Percentiles rank a stretch among this genome's conserved stretches.
These are phyloP conservation scores for Aphidoletes aphidimyza DNA, from an alignment of 2,888 invertebrate species.

Conservation along the genomic window DNA sequence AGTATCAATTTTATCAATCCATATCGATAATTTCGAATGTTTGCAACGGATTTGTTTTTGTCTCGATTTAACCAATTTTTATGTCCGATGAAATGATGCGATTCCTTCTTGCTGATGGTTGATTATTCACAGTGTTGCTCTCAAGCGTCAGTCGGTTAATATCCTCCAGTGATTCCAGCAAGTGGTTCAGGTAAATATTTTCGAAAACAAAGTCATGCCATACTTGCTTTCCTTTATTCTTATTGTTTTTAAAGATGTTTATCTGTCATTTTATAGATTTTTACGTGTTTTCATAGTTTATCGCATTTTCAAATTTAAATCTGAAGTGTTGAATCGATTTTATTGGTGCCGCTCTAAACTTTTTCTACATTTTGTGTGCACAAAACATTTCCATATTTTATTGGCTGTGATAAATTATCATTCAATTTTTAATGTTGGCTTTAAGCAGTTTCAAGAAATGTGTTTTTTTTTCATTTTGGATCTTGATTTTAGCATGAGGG, in stretches of 20 bases:
- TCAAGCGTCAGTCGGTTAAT: no score
- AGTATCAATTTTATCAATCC: slow-evolving; percentile 39
- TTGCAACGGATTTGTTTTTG: slow-evolving; percentile 36
- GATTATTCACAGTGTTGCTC: background rate
- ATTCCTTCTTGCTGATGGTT: background rate
- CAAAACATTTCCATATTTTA: background rate
- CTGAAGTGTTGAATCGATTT: slow-evolving; percentile 39
- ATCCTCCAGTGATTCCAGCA: background rate
- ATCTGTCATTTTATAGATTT: background rate
- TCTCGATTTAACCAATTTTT: background rate
- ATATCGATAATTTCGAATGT: slow-evolving; percentile 36
- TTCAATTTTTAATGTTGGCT: background rate
- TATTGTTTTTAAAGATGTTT: slow-evolving; percentile 15
- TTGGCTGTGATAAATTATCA: slow-evolving; percentile 9
- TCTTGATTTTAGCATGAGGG: background rate
- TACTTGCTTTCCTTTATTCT: background rate
- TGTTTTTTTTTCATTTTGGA: background rate
- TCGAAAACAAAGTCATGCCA: background rate
- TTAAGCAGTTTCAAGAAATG: background rate
- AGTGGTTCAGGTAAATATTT: slow-evolving; percentile 23
- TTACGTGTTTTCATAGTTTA: slow-evolving; percentile 20
- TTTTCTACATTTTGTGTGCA: background rate
- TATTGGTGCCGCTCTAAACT: slow-evolving; percentile 28
- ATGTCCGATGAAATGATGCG: background rate
- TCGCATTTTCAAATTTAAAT: background rate